Evolutionary conservation across 1,140 invertebrate genomes (phyloP), one percentile per base, ranked within the genome.

Genomic region (Macrobrachium nipponense): DNA sequence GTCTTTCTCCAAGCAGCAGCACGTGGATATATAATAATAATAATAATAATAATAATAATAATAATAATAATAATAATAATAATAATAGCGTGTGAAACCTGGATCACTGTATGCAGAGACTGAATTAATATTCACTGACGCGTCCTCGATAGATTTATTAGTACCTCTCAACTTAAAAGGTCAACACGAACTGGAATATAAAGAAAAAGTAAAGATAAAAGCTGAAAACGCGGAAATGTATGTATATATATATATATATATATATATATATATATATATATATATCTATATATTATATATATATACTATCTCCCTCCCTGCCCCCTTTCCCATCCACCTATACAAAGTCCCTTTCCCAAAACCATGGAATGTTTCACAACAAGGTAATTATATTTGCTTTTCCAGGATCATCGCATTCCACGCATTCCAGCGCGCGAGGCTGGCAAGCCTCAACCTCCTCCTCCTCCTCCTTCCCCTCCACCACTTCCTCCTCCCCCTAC

Each of bases 101-200:
- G 12, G 51, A 3, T 51, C 51, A 51, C 51, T 51, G 51, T 51
- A 51, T 5, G 7, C 51, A 51, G 51, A 51, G 8, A 51, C 51
- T 12, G 12, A 12, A 51, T 12, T 8, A 12, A 51, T 10, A 12
- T 51, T 51, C 12, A 51, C 51, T 6, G 0, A 12, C 2, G 12
- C 7, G 51, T 51, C 5, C 12, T 51, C 51, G 0, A 12, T 51
- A 10, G 51, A 51, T 51, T 8, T 51, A 6, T 8, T 10, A 51
- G 8, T 12, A 12, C 0, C 12, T 51, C 4, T 12, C 5, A 51
- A 51, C 4, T 51, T n/a, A 51, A 58, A 58, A 76, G 73, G 59
- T 23, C 20, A 58, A 76, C 44, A 76, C 11, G 59, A 58, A 76
- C 44, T 58, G 73, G 58, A 51, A 76, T n/a, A 76, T n/a, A 51